phyloP scores from a whole-genome alignment of 2,113 vertebrate species.

The Monarcha castaneiventris region DNA sequence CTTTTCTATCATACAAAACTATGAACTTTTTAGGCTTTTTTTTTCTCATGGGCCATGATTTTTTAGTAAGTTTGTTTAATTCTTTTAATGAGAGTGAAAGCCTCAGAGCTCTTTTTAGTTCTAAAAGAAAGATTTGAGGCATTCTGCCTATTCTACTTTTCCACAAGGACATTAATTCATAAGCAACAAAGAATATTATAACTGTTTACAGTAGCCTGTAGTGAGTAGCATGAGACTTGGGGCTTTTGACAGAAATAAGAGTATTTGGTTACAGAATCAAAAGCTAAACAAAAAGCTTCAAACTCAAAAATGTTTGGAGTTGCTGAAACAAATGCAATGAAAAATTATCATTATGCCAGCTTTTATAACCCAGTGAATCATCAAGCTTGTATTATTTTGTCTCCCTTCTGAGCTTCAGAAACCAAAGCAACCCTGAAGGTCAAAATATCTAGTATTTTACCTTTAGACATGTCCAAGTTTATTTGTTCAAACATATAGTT shows the following conservation, averaged over 20 bases:
- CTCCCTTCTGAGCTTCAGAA: neutral
- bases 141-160: neutral
- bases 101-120: neutral
- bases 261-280: slow-evolving; percentile 17
- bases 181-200: slow-evolving; percentile 15
- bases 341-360: neutral
- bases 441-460: neutral
- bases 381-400: slow-evolving; percentile 4
- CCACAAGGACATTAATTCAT: neutral
- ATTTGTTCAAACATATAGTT: neutral
- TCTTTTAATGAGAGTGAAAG: neutral
- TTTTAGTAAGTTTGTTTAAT: neutral
- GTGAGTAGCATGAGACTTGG: neutral
- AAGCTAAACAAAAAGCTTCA: slow-evolving; percentile 15
- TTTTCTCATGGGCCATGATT: neutral
- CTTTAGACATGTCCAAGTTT: neutral
- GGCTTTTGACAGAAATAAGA: neutral
- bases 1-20: neutral
- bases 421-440: neutral
- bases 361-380: neutral
- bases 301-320: slow-evolving; percentile 5
- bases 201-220: slow-evolving; percentile 36
- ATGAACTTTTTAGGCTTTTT: neutral
- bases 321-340: neutral
- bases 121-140: neutral